Evolutionary conservation across 2,888 invertebrate genomes (phyloP).

Genomic region (Lissonota sp.): DNA sequence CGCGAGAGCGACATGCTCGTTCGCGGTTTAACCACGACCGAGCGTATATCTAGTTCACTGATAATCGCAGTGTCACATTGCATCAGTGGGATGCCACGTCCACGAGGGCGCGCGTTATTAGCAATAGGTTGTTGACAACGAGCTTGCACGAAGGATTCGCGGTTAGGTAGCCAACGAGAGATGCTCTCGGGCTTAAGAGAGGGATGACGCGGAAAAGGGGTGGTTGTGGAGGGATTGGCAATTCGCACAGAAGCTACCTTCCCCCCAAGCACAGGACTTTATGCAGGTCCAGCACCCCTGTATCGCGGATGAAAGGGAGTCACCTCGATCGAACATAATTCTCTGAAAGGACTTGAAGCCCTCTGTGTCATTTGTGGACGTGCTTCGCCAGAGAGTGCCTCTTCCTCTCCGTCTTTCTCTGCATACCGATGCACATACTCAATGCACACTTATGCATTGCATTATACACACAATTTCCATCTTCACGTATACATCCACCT

Average conservation of each 20-base stretch:
- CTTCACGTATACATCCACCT: neutral
- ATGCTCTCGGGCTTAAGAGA: slow-evolving; percentile 9
- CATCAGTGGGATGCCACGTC: neutral
- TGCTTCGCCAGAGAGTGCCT: slow-evolving; percentile 11
- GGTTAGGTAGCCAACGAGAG: slow-evolving; percentile 24
- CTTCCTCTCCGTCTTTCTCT: slow-evolving; percentile 13
- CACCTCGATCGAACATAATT: slow-evolving; percentile 71
- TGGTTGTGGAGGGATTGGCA: slow-evolving; percentile 1
- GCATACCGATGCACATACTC: slow-evolving; percentile 57
- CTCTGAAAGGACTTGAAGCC: slow-evolving; percentile 67
- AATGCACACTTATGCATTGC: neutral
- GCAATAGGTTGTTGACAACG: slow-evolving; percentile 1
- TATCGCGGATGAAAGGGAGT: slow-evolving; percentile 64
- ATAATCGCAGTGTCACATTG: slow-evolving; percentile 43
- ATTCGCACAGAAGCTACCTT: slow-evolving; percentile 24
- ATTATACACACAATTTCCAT: slow-evolving; percentile 10
- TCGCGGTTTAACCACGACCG: slow-evolving; percentile 54
- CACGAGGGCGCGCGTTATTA: neutral
- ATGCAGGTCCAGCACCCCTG: slow-evolving; percentile 43
- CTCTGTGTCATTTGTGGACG: slow-evolving; percentile 45
- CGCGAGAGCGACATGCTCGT: slow-evolving; percentile 26
- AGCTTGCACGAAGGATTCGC: slow-evolving; percentile 42
- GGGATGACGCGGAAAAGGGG: slow-evolving; percentile 13
- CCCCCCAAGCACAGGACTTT: slow-evolving; percentile 40
- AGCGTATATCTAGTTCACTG: slow-evolving; percentile 62